Evolutionary conservation across 2,888 invertebrate genomes (phyloP), one percentile per base, ranked within the genome.

Genomic region (Pachymerium ferrugineum): DNA sequence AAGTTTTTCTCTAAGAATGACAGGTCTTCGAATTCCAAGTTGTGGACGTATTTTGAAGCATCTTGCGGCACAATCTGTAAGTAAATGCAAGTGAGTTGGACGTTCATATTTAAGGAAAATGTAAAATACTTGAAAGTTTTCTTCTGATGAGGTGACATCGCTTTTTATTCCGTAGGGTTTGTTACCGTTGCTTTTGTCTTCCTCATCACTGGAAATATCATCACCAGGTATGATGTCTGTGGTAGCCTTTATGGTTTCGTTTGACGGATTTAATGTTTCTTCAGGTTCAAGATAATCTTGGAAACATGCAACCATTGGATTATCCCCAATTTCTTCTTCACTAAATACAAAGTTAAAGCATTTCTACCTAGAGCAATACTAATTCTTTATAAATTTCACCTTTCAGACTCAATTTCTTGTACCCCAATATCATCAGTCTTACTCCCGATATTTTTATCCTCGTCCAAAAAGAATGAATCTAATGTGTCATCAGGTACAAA

Each of bases 251-350:
- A 54, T 22, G 30, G 29, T 62, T 38, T 76, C 72, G 10, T 29
- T 3, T 6, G 25, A 16, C 22, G 72, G 12, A 33, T 22, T 72
- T 67, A 74, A 28, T 19, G 16, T 74, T 76, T 89, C 89, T 68
- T 88, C 88, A 0, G 89, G 88, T 78, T 90, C 90, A 67, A 93
- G 84, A 80, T 94, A 94, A 80, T 94, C 94, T 82, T 92, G 91
- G 77, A 91, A 90, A 71, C 90, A 89, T 29, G 91, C 90, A 0
- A 95, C 92, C 80, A 91, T 84, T 28, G 93, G 93, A 84, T 92
- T 93, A 6, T 86, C 88, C 29, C 47, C 74, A 31, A 72, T 75
- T 38, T 79, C 80, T 19, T 79, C 79, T 75, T 91, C 91, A 73
- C 81, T 85, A 76, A 89, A 90, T 31, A 87, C 75, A 77, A 71